Percentiles rank a stretch among this genome's conserved stretches.
Evolutionary conservation across 2,888 invertebrate species (phyloP).

Genomic region (Tetranychus truncatus): DNA sequence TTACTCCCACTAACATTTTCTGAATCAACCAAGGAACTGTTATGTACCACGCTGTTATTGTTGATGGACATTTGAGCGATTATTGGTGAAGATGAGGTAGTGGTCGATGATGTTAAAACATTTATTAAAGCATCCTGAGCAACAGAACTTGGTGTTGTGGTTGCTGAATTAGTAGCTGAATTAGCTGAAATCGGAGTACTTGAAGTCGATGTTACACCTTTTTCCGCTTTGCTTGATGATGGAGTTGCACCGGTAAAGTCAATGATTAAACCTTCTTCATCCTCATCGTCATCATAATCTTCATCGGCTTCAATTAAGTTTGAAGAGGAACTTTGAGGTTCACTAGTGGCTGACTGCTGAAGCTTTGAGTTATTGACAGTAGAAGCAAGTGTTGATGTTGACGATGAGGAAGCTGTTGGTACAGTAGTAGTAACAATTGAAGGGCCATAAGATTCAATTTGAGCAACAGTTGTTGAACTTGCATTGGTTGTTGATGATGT

Average conservation of each 20-base stretch:
- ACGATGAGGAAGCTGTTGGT: background rate
- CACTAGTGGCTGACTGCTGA: conserved; percentile 11
- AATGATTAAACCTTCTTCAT: conserved; percentile 33
- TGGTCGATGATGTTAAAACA: background rate
- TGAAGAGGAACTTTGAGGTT: conserved; percentile 17
- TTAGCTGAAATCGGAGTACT: background rate
- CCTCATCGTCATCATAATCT: conserved; percentile 28
- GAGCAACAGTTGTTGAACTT: background rate
- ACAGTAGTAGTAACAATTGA: background rate
- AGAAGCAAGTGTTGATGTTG: background rate
- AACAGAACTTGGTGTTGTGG: background rate
- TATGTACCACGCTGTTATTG: background rate
- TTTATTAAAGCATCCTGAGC: background rate
- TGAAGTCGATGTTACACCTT: background rate
- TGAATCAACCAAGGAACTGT: too few species aligned
- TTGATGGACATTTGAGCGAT: background rate
- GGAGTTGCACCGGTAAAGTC: conserved; percentile 29
- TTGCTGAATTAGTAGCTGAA: background rate
- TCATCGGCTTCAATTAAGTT: conserved; percentile 17
- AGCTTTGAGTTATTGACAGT: background rate
- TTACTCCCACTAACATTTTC: too few species aligned
- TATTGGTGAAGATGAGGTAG: background rate
- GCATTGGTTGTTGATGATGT: background rate
- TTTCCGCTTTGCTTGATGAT: background rate
- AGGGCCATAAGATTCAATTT: background rate